Base-by-base conservation (phyloP, 2,888 invertebrate species). In the Caenorhabditis becei region DNA sequence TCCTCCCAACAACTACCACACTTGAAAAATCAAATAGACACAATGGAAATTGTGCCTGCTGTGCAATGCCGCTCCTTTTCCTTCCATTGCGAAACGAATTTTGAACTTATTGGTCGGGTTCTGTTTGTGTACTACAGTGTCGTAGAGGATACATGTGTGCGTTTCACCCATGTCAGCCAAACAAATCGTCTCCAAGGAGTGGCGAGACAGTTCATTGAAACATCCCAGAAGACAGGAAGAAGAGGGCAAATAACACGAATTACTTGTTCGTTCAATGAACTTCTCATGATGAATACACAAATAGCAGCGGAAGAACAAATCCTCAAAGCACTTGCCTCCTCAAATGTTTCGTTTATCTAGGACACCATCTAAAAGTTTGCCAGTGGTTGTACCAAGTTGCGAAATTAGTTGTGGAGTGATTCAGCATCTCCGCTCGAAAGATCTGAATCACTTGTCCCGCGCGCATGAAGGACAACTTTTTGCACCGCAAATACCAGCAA, bases 1-100 rank as follows among this genome's bases (percentile, higher is more conserved):
- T 59, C 59, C 41, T 11, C 59, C n/a, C n/a, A n/a, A n/a, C n/a
- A n/a, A n/a, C n/a, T n/a, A n/a, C n/a, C n/a, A n/a, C n/a, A 23
- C 54, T 56, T 32, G 41, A 59, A 59, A 59, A 59, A 59, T 24
- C 41, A 59, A 59, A 59, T 16, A 59, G 41, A 59, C 41, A 23
- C 59, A 58, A 37, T 37, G 23, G 54, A 28, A 41, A 53, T 18
- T 32, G 32, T 53, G 24, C 41, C 41, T 14, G 32, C 10, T 32
- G n/a, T n/a, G 4, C 32, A 4, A 32, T 14, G 11, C 41, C 2
- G 2, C 41, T 41, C 41, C 5, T 4, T 49, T 24, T n/a, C 18
- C 20, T 47, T 47, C 18, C 47, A 4, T 3, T 4, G 18, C 47
- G 47, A n/a, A 18, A 54, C 54, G n/a, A 41, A 56, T 35, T 32